A percentile compares a stretch with the other conserved stretches of the same genome.
Conservation (phyloP, 2,888 invertebrate species). For the Taphrorychus bicolor region DNA sequence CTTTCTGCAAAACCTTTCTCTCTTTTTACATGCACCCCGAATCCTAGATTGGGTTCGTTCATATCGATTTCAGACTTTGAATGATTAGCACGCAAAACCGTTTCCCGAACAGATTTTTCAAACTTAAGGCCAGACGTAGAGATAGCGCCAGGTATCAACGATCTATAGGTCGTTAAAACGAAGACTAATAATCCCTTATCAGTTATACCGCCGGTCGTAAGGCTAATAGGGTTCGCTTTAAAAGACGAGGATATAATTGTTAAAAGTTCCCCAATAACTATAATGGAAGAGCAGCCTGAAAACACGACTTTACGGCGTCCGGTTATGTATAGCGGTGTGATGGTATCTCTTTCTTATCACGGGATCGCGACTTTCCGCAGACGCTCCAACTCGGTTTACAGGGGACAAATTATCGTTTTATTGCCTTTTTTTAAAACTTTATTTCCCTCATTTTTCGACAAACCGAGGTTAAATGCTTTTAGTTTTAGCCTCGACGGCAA, state of each 20-base stretch:
- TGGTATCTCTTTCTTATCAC: conserved; percentile 35
- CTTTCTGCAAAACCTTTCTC: conserved; percentile 30
- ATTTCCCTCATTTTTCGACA: background rate
- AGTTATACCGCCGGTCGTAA: conserved; percentile 23
- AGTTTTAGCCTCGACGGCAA: background rate
- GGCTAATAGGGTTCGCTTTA: conserved; percentile 32
- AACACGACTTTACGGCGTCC: conserved; percentile 41
- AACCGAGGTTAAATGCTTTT: background rate
- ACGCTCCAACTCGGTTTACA: conserved; percentile 38
- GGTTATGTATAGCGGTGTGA: conserved; percentile 41
- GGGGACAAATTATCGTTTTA: conserved; percentile 35
- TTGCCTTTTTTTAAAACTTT: conserved; percentile 18
- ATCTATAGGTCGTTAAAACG: conserved; percentile 2
- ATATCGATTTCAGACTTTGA: conserved; percentile 37
- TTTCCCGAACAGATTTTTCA: conserved; percentile 1
- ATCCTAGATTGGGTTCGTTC: conserved; percentile 20
- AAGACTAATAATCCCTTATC: conserved; percentile 23
- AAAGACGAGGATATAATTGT: conserved; percentile 39
- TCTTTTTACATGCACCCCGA: conserved; percentile 32
- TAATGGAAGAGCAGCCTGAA: conserved; percentile 31
- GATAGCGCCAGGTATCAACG: conserved; percentile 1
- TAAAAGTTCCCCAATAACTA: conserved; percentile 40
- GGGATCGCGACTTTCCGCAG: conserved; percentile 38
- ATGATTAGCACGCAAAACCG: background rate
- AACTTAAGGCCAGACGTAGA: conserved; percentile 5